These are phyloP conservation scores for Patiria miniata DNA, from an alignment of 35 echinoderm and acorn worm species.

Conservation along the genomic window DNA sequence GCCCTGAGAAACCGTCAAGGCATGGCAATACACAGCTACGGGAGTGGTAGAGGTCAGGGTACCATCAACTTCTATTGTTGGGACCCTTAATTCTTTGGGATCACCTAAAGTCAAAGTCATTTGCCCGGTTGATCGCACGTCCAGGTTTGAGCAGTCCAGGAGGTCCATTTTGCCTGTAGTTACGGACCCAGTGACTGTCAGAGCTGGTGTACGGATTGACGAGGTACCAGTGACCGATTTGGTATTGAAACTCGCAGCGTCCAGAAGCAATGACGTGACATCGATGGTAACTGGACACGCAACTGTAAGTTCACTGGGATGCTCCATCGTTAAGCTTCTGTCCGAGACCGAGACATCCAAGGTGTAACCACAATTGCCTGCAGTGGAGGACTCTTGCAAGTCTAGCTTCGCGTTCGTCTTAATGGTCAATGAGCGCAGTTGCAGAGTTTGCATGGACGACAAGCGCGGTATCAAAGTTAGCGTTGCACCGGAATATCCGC, in stretches of 20 bases:
- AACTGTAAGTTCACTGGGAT: slow-evolving; percentile 39
- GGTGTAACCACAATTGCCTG: slow-evolving; percentile 66
- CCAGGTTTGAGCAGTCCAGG: slow-evolving; percentile 17
- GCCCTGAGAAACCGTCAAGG: slow-evolving; percentile 25
- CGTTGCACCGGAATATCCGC: neutral
- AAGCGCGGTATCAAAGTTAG: slow-evolving; percentile 46
- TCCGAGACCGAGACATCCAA: slow-evolving; percentile 39
- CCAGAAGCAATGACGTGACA: slow-evolving; percentile 21
- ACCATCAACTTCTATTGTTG: slow-evolving; percentile 37
- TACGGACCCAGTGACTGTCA: slow-evolving; percentile 44
- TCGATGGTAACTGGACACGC: slow-evolving; percentile 45
- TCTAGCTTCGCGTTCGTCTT: slow-evolving; percentile 38
- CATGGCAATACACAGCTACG: slow-evolving; percentile 27
- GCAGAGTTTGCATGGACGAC: slow-evolving; percentile 17
- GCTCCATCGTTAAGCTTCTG: slow-evolving; percentile 51
- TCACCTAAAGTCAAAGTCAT: slow-evolving; percentile 38
- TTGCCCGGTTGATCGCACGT: neutral
- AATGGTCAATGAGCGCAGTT: slow-evolving; percentile 41
- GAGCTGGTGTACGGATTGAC: slow-evolving; percentile 12
- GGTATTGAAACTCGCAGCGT: slow-evolving; percentile 60
- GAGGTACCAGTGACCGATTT: slow-evolving; percentile 22
- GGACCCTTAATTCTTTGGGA: slow-evolving; percentile 26
- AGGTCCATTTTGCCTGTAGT: slow-evolving; percentile 52
- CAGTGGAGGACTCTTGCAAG: slow-evolving; percentile 36
- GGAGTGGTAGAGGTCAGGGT: slow-evolving; percentile 42